These are phyloP conservation scores for Helicoverpa armigera DNA, from an alignment of 1,140 invertebrate species.

Conservation along the genomic window DNA sequence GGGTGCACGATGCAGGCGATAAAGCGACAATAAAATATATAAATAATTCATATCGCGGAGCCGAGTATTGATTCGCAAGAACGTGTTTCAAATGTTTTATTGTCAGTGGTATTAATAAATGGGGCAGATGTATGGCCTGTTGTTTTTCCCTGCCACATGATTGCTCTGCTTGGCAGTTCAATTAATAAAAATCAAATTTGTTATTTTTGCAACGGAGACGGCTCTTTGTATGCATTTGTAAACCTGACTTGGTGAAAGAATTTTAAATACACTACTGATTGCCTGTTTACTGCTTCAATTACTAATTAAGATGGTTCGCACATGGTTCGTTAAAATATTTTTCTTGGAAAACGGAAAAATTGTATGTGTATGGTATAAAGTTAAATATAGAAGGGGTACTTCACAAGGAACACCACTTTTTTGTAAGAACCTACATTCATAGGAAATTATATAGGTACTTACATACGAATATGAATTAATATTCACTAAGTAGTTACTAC, in stretches of 20 bases:
- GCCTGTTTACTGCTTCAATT: background rate
- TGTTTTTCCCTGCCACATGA: conserved; percentile 67
- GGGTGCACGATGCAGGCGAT: conserved; percentile 74
- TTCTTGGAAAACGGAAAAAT: background rate
- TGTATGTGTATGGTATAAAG: too few species aligned
- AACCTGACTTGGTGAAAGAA: background rate
- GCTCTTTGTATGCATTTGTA: conserved; percentile 30
- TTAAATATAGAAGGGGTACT: too few species aligned
- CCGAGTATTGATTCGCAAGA: conserved; percentile 83
- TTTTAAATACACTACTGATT: conserved; percentile 22
- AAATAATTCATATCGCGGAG: conserved; percentile 81
- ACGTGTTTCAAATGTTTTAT: conserved; percentile 85
- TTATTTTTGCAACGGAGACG: conserved; percentile 41
- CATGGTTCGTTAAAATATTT: background rate
- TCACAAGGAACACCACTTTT: too few species aligned
- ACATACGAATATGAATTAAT: too few species aligned
- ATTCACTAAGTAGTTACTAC: too few species aligned
- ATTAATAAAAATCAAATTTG: conserved; percentile 82
- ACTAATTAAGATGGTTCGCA: background rate
- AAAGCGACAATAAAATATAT: conserved; percentile 84
- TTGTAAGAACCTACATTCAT: too few species aligned
- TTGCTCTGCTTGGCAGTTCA: conserved; percentile 72
- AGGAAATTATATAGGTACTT: too few species aligned
- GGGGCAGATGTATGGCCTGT: conserved; percentile 75
- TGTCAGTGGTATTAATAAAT: conserved; percentile 81